Percentiles rank a stretch among this genome's conserved stretches.
These are phyloP conservation scores for Erpornis zantholeuca DNA, from an alignment of 2,113 vertebrate genomes.

Conservation along the genomic window DNA sequence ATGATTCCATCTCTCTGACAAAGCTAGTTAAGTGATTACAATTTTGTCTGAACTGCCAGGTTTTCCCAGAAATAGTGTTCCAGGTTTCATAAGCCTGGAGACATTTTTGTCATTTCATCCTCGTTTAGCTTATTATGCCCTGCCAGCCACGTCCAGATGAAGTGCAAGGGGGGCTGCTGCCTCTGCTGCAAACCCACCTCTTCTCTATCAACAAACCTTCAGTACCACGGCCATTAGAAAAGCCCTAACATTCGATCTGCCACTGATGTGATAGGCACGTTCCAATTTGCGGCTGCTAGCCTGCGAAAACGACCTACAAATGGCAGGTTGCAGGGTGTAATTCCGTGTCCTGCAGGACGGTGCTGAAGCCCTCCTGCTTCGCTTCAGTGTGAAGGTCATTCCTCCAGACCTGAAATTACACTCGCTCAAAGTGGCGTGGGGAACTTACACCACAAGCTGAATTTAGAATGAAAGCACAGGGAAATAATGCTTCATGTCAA, in stretches of 20 bases:
- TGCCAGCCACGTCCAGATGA: constrained; percentile 52
- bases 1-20: constrained; percentile 1
- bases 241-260: constrained; percentile 53
- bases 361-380: not conserved
- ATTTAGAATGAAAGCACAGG: not conserved
- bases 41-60: constrained; percentile 45
- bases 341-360: constrained; percentile 23
- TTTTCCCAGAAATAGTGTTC: constrained; percentile 37
- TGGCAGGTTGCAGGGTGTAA: constrained; percentile 43
- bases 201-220: constrained; percentile 11
- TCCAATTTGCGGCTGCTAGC: constrained; percentile 53
- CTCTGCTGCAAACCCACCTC: not conserved
- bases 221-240: not conserved
- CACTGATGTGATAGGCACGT: constrained; percentile 23
- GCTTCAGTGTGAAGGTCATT: constrained; percentile 34
- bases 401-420: constrained; percentile 44
- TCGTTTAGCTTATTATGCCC: constrained; percentile 47
- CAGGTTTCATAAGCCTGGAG: constrained; percentile 39
- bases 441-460: not conserved
- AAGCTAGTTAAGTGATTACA: constrained; percentile 55
- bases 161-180: not conserved
- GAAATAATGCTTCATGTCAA: not conserved
- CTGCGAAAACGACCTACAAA: constrained; percentile 59
- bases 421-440: not conserved
- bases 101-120: constrained; percentile 63